These are phyloP conservation scores for Sympetrum striolatum DNA, from an alignment of 2,888 invertebrate genomes.

Conservation along the genomic window DNA sequence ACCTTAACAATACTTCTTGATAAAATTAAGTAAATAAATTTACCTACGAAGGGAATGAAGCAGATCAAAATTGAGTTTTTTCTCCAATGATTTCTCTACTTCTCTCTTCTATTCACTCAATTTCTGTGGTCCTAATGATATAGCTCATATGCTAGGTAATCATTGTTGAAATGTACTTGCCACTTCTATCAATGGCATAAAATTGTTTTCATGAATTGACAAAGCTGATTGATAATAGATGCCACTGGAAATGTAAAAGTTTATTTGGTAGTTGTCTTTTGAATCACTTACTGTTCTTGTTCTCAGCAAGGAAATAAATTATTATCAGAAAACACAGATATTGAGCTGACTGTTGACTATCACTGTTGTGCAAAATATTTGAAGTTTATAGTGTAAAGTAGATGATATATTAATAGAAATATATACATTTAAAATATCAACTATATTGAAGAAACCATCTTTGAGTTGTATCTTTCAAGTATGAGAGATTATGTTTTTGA, in stretches of 20 bases:
- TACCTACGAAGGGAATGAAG: background rate
- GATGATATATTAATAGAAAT: slow-evolving; percentile 16
- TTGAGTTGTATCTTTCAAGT: slow-evolving; percentile 19
- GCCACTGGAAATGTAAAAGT: slow-evolving; percentile 28
- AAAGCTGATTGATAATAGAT: slow-evolving; percentile 24
- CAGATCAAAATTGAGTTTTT: background rate
- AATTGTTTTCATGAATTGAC: slow-evolving; percentile 23
- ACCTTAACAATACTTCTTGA: background rate
- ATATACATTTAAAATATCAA: slow-evolving; percentile 36
- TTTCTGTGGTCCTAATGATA: slow-evolving; percentile 7
- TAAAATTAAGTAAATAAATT: slow-evolving; percentile 8
- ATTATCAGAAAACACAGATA: slow-evolving; percentile 36
- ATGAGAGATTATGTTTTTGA: slow-evolving; percentile 31
- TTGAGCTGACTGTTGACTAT: slow-evolving; percentile 42
- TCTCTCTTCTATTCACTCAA: slow-evolving; percentile 34
- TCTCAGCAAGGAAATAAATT: slow-evolving; percentile 35
- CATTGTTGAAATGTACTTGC: slow-evolving; percentile 26
- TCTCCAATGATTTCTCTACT: slow-evolving; percentile 13
- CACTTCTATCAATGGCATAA: slow-evolving; percentile 1
- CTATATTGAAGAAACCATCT: slow-evolving; percentile 28
- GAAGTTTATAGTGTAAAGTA: slow-evolving; percentile 35
- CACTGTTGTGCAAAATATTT: slow-evolving; percentile 42
- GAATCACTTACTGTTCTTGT: slow-evolving; percentile 32
- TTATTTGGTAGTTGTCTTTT: slow-evolving; percentile 33
- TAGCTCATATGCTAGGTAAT: slow-evolving; percentile 27